A percentile compares a stretch with the other conserved stretches of the same genome.
These are phyloP conservation scores for Ophiodon elongatus DNA, from an alignment of 2,113 vertebrate species.

Conservation along the genomic window DNA sequence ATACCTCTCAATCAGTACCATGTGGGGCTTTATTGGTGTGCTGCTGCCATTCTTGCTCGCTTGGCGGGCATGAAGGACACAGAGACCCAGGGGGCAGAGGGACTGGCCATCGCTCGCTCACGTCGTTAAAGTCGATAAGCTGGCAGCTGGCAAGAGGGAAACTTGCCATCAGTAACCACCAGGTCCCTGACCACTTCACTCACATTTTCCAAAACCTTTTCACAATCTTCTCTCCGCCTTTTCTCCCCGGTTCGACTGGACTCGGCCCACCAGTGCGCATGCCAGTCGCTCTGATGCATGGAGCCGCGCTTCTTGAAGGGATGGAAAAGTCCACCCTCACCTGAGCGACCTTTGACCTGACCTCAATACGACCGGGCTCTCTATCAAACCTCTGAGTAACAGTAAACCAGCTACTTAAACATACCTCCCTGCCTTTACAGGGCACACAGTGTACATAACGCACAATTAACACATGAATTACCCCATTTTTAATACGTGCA, in stretches of 20 bases:
- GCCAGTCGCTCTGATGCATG: conserved; percentile 20
- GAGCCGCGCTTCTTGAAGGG: conserved; percentile 32
- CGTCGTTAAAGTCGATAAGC: conserved; percentile 77
- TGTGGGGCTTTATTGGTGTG: conserved; percentile 74
- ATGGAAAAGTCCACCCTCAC: conserved; percentile 49
- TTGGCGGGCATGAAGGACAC: conserved; percentile 64
- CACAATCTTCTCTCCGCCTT: conserved; percentile 38
- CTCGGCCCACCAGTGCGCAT: conserved; percentile 11
- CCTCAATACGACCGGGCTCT: conserved; percentile 20
- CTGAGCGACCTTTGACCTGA: conserved; percentile 40
- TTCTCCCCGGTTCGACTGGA: conserved; percentile 23
- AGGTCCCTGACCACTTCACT: conserved; percentile 68
- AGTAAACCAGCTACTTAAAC: conserved; percentile 33
- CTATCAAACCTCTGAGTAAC: conserved; percentile 15
- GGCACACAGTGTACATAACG: conserved; percentile 16
- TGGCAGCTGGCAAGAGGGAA: conserved; percentile 67
- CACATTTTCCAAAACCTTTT: conserved; percentile 74
- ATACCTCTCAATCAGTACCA: conserved; percentile 75
- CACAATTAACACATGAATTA: conserved; percentile 23
- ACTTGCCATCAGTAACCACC: conserved; percentile 67
- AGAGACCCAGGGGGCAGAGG: conserved; percentile 62
- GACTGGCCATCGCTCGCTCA: conserved; percentile 69
- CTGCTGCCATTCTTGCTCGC: conserved; percentile 58
- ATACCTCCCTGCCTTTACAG: conserved; percentile 42
- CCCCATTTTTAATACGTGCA: conserved; percentile 33